Conservation (phyloP, 2,888 invertebrate genomes). For the Masnerella sp. region DNA sequence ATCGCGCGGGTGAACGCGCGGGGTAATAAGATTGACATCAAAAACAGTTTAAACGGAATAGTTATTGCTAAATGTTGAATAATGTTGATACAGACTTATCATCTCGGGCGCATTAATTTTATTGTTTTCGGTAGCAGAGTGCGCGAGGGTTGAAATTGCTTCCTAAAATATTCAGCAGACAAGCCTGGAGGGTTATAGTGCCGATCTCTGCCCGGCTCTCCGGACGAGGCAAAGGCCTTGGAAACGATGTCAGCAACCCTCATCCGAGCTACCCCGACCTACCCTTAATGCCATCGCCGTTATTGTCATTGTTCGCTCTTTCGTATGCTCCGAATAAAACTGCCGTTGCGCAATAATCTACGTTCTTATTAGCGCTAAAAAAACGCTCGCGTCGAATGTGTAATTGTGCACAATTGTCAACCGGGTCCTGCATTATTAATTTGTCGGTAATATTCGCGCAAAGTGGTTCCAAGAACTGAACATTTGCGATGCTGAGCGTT, state of each 20-base stretch:
- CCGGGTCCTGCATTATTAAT: not conserved
- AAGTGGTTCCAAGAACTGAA: too few relatives aligned
- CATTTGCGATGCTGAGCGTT: too few relatives aligned
- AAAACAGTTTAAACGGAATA: conserved; percentile 31
- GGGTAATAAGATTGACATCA: conserved; percentile 18
- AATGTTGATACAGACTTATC: conserved; percentile 57
- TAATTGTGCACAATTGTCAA: conserved; percentile 6
- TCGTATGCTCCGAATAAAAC: conserved; percentile 39
- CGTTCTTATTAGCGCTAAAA: conserved; percentile 18
- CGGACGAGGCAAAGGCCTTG: conserved; percentile 60
- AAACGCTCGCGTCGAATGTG: conserved; percentile 17
- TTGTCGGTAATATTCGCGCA: not conserved
- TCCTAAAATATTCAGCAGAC: conserved; percentile 74
- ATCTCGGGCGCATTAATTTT: conserved; percentile 69
- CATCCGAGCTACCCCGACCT: conserved; percentile 53
- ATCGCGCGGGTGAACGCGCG: not conserved
- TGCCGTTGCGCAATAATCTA: conserved; percentile 34
- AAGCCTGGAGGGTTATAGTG: conserved; percentile 67
- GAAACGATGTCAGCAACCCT: conserved; percentile 60
- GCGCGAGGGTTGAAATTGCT: conserved; percentile 70
- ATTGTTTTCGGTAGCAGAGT: conserved; percentile 66
- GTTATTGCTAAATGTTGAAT: conserved; percentile 46
- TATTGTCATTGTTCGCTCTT: conserved; percentile 53
- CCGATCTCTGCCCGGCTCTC: conserved; percentile 68
- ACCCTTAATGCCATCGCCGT: conserved; percentile 51